Percentiles rank a stretch among this genome's conserved stretches.
phyloP scores from a whole-genome alignment of 2,797 vertebrate genomes.

The Tapirus indicus region DNA sequence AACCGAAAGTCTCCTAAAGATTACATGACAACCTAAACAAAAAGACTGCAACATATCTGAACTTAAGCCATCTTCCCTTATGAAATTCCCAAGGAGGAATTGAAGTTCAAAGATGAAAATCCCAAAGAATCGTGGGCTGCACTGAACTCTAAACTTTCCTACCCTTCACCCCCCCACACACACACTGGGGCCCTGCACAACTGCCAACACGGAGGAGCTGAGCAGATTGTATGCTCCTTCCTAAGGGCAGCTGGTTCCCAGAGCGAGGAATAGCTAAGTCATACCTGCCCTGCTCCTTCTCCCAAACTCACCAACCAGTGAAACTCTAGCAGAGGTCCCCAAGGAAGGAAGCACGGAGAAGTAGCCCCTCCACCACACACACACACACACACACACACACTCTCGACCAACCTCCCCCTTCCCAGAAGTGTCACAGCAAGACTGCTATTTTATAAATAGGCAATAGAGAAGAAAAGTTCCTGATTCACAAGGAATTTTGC shows the following conservation, averaged over 20 bases:
- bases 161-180: not conserved
- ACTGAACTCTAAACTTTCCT: not conserved
- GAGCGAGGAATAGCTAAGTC: not conserved
- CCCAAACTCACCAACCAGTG: not conserved
- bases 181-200: not conserved
- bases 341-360: not conserved
- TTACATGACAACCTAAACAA: not conserved
- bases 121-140: not conserved
- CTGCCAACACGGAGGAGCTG: rapidly evolving
- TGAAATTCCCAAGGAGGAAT: constrained; percentile 15
- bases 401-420: not conserved
- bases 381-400: not conserved
- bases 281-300: not conserved
- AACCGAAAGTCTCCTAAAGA: not conserved
- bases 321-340: not conserved
- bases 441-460: not conserved
- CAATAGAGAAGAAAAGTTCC: not conserved
- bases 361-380: too few relatives aligned
- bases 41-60: not conserved
- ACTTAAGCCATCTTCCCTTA: not conserved
- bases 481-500: not conserved
- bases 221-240: not conserved
- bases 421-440: not conserved
- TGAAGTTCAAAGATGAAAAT: not conserved
- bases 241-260: not conserved